Percentiles rank a stretch among this genome's conserved stretches.
phyloP scores from a whole-genome alignment of 1,140 invertebrate genomes.

The Papilio machaon region DNA sequence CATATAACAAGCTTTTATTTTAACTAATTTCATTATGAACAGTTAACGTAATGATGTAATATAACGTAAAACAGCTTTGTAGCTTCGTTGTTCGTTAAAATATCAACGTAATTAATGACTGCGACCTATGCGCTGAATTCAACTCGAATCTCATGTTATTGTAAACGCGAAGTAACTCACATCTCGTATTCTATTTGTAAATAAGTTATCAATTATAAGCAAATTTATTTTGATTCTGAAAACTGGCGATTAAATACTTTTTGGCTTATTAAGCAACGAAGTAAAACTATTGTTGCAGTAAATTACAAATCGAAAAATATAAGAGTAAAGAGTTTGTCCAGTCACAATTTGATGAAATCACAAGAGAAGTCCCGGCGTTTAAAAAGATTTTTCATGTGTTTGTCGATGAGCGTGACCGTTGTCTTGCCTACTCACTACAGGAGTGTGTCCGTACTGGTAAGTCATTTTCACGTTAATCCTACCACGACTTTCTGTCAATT shows the following conservation, averaged over 20 bases:
- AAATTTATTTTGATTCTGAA: background rate
- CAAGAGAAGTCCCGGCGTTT: conserved; percentile 94
- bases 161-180: background rate
- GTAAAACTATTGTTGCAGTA: conserved; percentile 77
- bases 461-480: conserved; percentile 36
- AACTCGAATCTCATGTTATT: background rate
- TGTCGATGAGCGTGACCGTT: conserved; percentile 95
- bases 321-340: conserved; percentile 96
- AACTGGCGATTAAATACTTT: no score
- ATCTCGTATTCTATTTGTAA: no score
- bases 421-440: conserved; percentile 94
- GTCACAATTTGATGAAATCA: conserved; percentile 94
- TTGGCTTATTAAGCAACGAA: background rate
- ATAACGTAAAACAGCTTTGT: background rate
- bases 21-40: background rate
- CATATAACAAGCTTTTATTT: background rate
- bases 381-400: conserved; percentile 90
- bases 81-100: no score
- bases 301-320: conserved; percentile 94
- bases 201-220: no score
- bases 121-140: background rate
- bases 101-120: no score
- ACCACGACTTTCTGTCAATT: background rate
- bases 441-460: conserved; percentile 82
- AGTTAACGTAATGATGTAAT: background rate